These are phyloP conservation scores for Drosophila demipolita DNA, from an alignment of 2,888 invertebrate genomes.

Conservation along the genomic window DNA sequence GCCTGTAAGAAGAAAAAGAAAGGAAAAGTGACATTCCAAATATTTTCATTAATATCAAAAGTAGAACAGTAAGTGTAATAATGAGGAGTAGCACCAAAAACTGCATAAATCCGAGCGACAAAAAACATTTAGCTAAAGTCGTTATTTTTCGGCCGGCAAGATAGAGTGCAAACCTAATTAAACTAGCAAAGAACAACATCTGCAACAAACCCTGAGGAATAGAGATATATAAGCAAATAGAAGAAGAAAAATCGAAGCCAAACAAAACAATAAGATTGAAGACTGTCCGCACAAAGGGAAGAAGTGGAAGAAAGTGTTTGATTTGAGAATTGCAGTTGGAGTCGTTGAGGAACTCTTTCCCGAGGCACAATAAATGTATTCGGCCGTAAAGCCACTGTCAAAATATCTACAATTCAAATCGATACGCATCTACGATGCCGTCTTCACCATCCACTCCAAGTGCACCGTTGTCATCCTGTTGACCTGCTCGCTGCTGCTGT, in stretches of 20 bases:
- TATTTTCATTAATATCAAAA: slow-evolving; percentile 24
- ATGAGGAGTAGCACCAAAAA: slow-evolving; percentile 62
- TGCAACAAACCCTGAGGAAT: neutral
- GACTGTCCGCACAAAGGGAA: neutral
- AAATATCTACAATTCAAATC: slow-evolving; percentile 87
- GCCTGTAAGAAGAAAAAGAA: slow-evolving; percentile 1
- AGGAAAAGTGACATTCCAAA: slow-evolving; percentile 25
- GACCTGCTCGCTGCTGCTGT: slow-evolving; percentile 90
- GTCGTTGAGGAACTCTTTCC: slow-evolving; percentile 62
- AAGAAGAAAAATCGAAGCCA: slow-evolving; percentile 8
- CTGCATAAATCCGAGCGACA: slow-evolving; percentile 60
- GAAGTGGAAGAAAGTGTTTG: neutral
- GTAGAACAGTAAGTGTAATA: slow-evolving; percentile 41
- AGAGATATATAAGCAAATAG: neutral
- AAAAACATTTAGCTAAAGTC: slow-evolving; percentile 51
- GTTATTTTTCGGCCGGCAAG: slow-evolving; percentile 46
- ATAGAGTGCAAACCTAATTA: slow-evolving; percentile 7
- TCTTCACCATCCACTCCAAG: slow-evolving; percentile 91
- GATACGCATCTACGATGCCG: slow-evolving; percentile 90
- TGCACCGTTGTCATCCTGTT: slow-evolving; percentile 90
- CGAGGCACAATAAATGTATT: slow-evolving; percentile 86
- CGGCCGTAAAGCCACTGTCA: slow-evolving; percentile 88
- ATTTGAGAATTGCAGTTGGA: slow-evolving; percentile 59
- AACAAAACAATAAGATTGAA: neutral
- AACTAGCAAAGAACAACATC: neutral